A percentile compares a stretch with the other conserved stretches of the same genome.
Evolutionary conservation across 2,797 vertebrate species (phyloP).

Genomic region (Presbytis comata): DNA sequence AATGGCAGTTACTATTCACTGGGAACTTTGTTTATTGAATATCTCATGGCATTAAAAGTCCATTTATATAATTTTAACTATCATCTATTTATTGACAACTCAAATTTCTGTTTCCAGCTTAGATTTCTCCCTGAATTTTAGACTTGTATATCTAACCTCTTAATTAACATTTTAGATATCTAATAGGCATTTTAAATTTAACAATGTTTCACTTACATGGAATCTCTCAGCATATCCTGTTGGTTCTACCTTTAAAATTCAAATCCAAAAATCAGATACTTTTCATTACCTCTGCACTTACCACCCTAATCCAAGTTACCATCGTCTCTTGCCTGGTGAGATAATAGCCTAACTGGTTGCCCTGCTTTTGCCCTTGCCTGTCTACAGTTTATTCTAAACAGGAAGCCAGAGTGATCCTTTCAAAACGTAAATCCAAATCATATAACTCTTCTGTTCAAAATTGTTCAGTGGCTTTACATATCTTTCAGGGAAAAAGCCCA

Average conservation of each 20-base stretch:
- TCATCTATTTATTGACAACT: neutral
- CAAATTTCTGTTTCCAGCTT: neutral
- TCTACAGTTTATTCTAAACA: neutral
- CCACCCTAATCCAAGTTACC: neutral
- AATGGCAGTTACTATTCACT: conserved; percentile 6
- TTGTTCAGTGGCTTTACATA: neutral
- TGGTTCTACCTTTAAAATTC: neutral
- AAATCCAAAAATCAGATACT: neutral
- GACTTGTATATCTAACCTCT: neutral
- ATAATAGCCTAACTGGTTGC: neutral
- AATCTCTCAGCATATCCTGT: neutral
- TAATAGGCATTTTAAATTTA: conserved; percentile 47
- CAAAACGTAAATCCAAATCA: neutral
- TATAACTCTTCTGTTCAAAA: neutral
- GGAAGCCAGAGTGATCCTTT: neutral
- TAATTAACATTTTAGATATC: neutral
- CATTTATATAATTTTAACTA: conserved; percentile 4
- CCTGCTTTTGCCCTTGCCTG: neutral
- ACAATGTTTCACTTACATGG: neutral
- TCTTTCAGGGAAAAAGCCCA: neutral
- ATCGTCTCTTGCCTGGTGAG: neutral
- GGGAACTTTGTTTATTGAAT: conserved; percentile 14
- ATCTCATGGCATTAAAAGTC: neutral
- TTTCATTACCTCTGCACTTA: neutral
- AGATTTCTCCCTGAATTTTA: neutral